Base-by-base conservation (phyloP, 2,888 invertebrate species). In the Pollenia amentaria region DNA sequence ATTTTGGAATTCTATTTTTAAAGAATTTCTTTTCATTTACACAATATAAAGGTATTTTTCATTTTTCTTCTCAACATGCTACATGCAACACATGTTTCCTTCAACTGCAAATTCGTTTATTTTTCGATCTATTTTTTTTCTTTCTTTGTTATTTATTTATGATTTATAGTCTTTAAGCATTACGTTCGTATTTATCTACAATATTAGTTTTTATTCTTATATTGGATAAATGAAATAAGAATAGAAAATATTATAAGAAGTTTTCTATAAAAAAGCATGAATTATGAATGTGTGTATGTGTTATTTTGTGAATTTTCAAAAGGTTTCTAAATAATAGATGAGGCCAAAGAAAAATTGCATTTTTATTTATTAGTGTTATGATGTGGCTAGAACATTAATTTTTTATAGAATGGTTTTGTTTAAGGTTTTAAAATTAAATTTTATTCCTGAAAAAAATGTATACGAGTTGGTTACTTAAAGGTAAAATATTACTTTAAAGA, bases 161-260 rank as follows among this genome's bases (percentile, higher is more conserved):
- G 84, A 84, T 84, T 84, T 84, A 84, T 79, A 40, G 67, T 60
- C 44, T 73, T 78, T 69, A n/a, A 62, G 67, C 78, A 57, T 82
- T 76, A 55, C 62, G 55, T 76, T 82, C 14, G 16, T 82, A 75
- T 79, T 84, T 84, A 79, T 78, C 60, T 69, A 51, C 21, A 69
- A 48, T 60, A 21, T 44, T 44, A 12, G 16, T 55, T 67, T 55
- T 44, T 60, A 40, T 64, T 29, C 44, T 29, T 60, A 10, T 60
- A 12, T 48, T 44, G 18, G 18, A 40, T 18, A 48, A 60, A 18
- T 12, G 38, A 40, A 38, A 40, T 4, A 11, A 46, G 60, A 18
- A 57, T 12, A n/a, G 14, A 44, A 65, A 21, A 18, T 38, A 16
- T n/a, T 3, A 6, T 29, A 6, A 70, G 12, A 70, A 55, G n/a